Conservation (phyloP, 1,140 invertebrate genomes). For the Drosophila bocki region DNA sequence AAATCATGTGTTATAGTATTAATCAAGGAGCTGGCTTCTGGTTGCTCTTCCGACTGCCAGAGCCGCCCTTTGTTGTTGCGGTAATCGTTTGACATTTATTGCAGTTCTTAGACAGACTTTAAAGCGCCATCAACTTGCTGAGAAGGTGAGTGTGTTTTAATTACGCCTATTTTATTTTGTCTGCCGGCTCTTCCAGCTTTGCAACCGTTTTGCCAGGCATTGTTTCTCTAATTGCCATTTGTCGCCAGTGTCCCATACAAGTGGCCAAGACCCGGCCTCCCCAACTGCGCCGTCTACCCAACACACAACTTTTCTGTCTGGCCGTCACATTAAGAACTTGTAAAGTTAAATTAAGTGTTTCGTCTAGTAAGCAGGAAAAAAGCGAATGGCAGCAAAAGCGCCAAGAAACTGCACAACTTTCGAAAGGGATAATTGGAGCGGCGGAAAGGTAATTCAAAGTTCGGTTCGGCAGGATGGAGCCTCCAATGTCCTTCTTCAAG, state of each 20-base stretch:
- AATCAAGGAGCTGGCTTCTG: conserved; percentile 68
- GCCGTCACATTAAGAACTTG: conserved; percentile 80
- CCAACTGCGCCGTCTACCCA: background rate
- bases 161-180: conserved; percentile 59
- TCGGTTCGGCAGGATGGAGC: background rate
- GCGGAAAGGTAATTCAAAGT: conserved; percentile 24
- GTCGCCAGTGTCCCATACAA: conserved; percentile 48
- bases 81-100: conserved; percentile 81
- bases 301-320: conserved; percentile 56
- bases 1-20: conserved; percentile 83
- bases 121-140: conserved; percentile 50
- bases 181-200: conserved; percentile 13
- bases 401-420: conserved; percentile 66
- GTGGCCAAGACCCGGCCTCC: conserved; percentile 4
- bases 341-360: conserved; percentile 83
- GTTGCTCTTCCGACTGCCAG: conserved; percentile 36
- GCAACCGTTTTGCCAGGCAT: conserved; percentile 46
- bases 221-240: conserved; percentile 80
- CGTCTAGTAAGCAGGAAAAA: conserved; percentile 74
- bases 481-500: conserved; percentile 3
- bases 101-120: conserved; percentile 57
- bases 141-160: conserved; percentile 52
- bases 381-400: conserved; percentile 49
- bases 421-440: conserved; percentile 32
- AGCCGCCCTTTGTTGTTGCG: conserved; percentile 52